A percentile compares a stretch with the other conserved stretches of the same genome.
phyloP scores from a whole-genome alignment of 1,140 invertebrate genomes.

The Drosophila bifasciata region DNA sequence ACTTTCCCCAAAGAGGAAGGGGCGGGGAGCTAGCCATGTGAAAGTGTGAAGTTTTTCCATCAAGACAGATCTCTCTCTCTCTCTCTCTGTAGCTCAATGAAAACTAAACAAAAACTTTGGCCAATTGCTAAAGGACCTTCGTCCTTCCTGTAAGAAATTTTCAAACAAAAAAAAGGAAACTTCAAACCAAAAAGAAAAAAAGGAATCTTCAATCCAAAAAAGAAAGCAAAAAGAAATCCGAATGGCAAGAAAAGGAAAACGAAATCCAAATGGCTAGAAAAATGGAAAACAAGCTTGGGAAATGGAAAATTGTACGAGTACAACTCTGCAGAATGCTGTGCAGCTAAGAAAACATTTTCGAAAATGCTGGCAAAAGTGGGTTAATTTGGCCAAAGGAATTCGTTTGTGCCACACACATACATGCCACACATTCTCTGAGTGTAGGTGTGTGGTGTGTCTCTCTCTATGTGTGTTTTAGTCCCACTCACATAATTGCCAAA shows the following conservation, averaged over 20 bases:
- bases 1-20: constrained; percentile 24
- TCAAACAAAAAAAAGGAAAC: neutral
- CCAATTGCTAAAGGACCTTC: constrained; percentile 22
- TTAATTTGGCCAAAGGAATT: constrained; percentile 69
- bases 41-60: neutral
- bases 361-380: constrained; percentile 60
- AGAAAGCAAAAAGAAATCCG: no score
- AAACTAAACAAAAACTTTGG: constrained; percentile 56
- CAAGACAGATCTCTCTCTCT: constrained; percentile 15
- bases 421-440: neutral
- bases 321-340: constrained; percentile 38
- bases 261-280: constrained; percentile 8
- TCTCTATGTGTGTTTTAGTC: constrained; percentile 29
- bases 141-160: no score
- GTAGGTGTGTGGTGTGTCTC: constrained; percentile 12
- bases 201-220: constrained; percentile 3
- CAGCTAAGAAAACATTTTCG: constrained; percentile 50
- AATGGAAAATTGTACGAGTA: constrained; percentile 53
- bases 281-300: constrained; percentile 7
- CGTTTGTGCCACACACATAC: constrained; percentile 20
- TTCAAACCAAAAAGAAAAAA: constrained; percentile 8
- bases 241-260: constrained; percentile 6
- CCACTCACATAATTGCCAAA: constrained; percentile 64
- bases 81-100: constrained; percentile 21
- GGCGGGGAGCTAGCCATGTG: no score